Conservation (phyloP, 2,113 vertebrate species). For the Rhinopomastus cyanomelas region DNA sequence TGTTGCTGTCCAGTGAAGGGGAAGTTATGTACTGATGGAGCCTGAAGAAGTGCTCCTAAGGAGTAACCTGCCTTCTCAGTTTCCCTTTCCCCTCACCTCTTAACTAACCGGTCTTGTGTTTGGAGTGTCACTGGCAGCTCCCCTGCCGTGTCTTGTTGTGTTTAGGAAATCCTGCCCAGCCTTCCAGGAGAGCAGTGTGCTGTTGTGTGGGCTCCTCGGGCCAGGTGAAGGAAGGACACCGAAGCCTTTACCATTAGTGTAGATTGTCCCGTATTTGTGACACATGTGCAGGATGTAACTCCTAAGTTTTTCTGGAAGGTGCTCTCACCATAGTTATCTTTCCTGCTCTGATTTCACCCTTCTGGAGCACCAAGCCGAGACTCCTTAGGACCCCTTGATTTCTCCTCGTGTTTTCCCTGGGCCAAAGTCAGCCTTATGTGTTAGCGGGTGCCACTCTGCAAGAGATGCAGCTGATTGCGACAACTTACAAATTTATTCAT, state of each 20-base stretch:
- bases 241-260: background rate
- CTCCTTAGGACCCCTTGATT: background rate
- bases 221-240: background rate
- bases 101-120: accelerated
- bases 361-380: accelerated
- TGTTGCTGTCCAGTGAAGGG: background rate
- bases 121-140: background rate
- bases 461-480: background rate
- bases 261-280: background rate
- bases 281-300: background rate
- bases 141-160: accelerated
- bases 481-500: background rate
- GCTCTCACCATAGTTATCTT: background rate
- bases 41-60: background rate
- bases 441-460: background rate
- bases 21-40: background rate
- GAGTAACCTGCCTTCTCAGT: background rate
- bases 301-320: background rate
- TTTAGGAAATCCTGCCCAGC: background rate
- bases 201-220: no score
- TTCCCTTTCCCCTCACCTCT: background rate
- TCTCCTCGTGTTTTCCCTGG: background rate
- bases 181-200: background rate
- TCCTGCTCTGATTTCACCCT: background rate
- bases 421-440: background rate